These are phyloP conservation scores for Hippoglossus hippoglossus DNA, from an alignment of 2,797 vertebrate genomes.

Conservation along the genomic window DNA sequence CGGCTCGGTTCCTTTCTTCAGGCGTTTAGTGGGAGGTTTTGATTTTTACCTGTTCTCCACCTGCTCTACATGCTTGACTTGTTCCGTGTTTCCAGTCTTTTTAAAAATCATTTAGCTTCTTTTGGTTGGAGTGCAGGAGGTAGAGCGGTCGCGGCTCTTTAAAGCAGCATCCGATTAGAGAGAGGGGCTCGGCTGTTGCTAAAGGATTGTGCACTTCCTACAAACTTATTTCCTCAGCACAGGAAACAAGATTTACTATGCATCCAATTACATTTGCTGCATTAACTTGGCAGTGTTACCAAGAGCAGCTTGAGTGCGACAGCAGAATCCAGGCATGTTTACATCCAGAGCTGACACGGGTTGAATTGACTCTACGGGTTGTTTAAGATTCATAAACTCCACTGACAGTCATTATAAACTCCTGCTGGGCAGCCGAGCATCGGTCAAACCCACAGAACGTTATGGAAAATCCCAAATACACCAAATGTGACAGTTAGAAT, in stretches of 20 bases:
- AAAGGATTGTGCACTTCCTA: neutral
- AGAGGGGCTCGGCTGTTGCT: neutral
- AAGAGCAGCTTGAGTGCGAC: constrained; percentile 1
- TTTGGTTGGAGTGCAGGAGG: neutral
- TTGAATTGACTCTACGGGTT: neutral
- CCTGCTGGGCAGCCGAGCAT: neutral
- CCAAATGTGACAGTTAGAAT: neutral
- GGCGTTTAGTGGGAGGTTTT: constrained; percentile 32
- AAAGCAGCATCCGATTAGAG: neutral
- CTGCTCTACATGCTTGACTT: constrained; percentile 20
- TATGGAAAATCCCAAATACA: neutral
- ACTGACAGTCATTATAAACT: neutral
- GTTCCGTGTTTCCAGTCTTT: neutral
- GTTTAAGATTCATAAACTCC: neutral
- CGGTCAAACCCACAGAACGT: neutral
- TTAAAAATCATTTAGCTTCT: constrained; percentile 15
- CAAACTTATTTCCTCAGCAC: constrained; percentile 7
- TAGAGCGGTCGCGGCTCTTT: constrained; percentile 4
- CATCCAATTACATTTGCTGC: constrained; percentile 31
- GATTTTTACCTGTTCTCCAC: constrained; percentile 32
- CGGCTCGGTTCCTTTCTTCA: constrained; percentile 50
- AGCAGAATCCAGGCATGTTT: constrained; percentile 3
- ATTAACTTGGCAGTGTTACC: constrained; percentile 2
- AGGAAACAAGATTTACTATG: constrained; percentile 26
- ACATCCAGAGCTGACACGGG: neutral